These are phyloP conservation scores for Chelidonichthys spinosus DNA, from an alignment of 2,797 vertebrate species.

Conservation along the genomic window DNA sequence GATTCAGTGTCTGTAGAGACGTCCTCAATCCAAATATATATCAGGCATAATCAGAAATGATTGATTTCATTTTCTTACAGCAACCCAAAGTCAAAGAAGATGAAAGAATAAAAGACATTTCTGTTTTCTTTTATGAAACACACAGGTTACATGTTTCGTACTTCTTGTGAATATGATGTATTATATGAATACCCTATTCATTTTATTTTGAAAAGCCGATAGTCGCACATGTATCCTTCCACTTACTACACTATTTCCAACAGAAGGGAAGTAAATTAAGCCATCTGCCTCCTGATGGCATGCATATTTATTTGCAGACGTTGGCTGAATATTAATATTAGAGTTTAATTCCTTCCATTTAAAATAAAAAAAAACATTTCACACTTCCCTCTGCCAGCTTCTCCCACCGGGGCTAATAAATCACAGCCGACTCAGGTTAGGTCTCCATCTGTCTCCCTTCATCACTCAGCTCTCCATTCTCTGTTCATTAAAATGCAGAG, in stretches of 20 bases:
- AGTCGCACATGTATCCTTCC: background rate
- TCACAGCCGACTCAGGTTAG: constrained; percentile 17
- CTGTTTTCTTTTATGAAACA: too few relatives aligned
- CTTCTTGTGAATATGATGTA: too few relatives aligned
- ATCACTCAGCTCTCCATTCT: constrained; percentile 10
- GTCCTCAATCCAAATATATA: background rate
- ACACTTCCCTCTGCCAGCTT: background rate
- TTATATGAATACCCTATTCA: too few relatives aligned
- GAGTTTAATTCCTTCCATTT: background rate
- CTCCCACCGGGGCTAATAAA: constrained; percentile 26
- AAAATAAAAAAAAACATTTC: background rate
- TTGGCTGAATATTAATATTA: background rate
- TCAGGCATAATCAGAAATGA: background rate
- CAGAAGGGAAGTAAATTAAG: background rate
- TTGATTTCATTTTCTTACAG: background rate
- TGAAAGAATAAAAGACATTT: too few relatives aligned
- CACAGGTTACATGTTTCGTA: too few relatives aligned
- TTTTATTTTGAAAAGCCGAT: too few relatives aligned
- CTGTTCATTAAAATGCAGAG: constrained; percentile 36
- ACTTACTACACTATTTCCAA: background rate
- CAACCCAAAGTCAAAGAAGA: too few relatives aligned
- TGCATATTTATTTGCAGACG: constrained; percentile 10
- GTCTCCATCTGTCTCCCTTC: constrained; percentile 5
- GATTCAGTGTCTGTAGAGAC: too few relatives aligned
- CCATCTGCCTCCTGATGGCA: constrained; percentile 5